Evolutionary conservation across 2,113 vertebrate species (phyloP).

Genomic region (Neotragus moschatus): DNA sequence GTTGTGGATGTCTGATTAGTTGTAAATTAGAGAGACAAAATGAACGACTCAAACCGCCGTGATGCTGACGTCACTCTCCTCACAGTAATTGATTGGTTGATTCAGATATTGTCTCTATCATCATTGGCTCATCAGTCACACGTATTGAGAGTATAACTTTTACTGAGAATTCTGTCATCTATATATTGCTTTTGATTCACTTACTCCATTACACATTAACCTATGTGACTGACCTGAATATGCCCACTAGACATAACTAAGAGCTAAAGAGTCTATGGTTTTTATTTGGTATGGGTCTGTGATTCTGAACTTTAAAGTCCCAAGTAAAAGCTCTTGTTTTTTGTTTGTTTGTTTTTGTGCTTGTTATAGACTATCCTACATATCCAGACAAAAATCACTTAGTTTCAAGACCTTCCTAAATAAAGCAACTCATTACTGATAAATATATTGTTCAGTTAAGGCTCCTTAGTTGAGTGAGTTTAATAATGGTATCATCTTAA

Average conservation of each 20-base stretch:
- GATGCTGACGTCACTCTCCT: neutral
- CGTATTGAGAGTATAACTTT: neutral
- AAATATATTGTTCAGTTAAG: neutral
- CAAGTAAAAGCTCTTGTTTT: neutral
- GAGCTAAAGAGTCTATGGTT: neutral
- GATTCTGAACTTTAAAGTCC: neutral
- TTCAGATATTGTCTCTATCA: neutral
- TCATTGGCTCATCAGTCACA: neutral
- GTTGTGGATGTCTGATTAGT: neutral
- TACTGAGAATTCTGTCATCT: neutral
- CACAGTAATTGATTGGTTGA: neutral
- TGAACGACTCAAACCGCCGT: neutral
- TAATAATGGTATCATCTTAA: neutral
- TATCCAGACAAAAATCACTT: neutral
- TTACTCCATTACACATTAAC: neutral
- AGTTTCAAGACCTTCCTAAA: neutral
- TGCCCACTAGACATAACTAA: neutral
- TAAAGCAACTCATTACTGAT: neutral
- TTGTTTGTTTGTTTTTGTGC: neutral
- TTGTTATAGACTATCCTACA: neutral
- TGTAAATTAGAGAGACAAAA: neutral
- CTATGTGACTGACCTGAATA: neutral
- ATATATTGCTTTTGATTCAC: neutral
- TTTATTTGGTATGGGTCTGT: neutral
- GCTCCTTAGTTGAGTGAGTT: neutral